Evolutionary conservation across 2,797 vertebrate species (phyloP), one percentile per base, ranked within the genome.

Genomic region (Synaphobranchus kaupii): DNA sequence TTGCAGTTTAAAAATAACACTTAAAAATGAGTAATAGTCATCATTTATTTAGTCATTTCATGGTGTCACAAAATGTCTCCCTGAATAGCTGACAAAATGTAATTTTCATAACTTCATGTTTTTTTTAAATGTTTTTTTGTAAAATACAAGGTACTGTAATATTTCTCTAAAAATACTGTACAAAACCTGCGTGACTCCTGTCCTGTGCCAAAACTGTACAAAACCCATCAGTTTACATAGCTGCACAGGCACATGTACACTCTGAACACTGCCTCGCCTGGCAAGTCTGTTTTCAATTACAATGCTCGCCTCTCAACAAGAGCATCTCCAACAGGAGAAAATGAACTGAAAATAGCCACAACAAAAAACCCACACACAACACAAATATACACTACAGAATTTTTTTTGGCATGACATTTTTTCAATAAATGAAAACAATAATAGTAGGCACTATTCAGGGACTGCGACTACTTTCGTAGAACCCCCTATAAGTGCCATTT

Each of bases 61-160:
- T 48, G 44, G 92, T 93, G 93, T 93, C 94, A 94, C 94, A 95
- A 91, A 92, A 93, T 94, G 89, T 91, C 90, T 96, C 94, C 94
- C 95, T 95, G 94, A 95, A 95, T 92, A 94, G 90, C 93, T 94
- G 91, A 95, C 93, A 95, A 94, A 95, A 88, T 84, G 90, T 93
- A 91, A 92, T 91, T 89, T 94, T 85, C 89, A 89, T 50, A 87
- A 13, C 58, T 54, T 85, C 86, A 90, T 91, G 92, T 90, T 90
- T 94, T 93, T 94, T 93, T 89, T 91, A 1, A 22, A 25, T 4
- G 6, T 89, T 92, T 92, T 87, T 50, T 34, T 85, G 1, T 86
- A 90, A 91, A 91, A 80, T 80, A 80, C 76, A 80, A 80, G 44
- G 47, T 80, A 25, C 7, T 47, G 76, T 48, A 25, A 39, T 76